A percentile compares a stretch with the other conserved stretches of the same genome.
Evolutionary conservation across 2,888 invertebrate genomes (phyloP).

Genomic region (Caenorhabditis sp.): DNA sequence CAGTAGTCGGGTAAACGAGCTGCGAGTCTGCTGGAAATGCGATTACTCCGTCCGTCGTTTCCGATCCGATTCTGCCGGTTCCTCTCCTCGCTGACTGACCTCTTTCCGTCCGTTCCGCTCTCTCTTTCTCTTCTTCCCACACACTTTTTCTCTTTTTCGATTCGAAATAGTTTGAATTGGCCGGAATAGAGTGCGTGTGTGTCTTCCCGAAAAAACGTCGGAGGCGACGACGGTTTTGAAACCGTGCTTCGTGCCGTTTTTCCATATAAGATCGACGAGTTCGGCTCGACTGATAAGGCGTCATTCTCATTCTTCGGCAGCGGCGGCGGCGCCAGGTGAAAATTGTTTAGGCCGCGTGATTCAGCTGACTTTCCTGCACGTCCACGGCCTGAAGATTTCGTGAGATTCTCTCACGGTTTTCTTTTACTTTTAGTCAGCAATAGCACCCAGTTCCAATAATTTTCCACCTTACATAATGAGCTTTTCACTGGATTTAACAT

Average conservation of each 20-base stretch:
- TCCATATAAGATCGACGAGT: slow-evolving; percentile 37
- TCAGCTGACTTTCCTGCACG: slow-evolving; percentile 22
- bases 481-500: no score
- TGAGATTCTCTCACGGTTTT: background rate
- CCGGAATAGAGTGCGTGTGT: slow-evolving; percentile 27
- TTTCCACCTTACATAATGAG: no score
- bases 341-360: background rate
- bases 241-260: slow-evolving; percentile 33
- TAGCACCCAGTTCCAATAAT: no score
- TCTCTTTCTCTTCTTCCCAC: slow-evolving; percentile 19
- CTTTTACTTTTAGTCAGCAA: slow-evolving; percentile 12
- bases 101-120: slow-evolving; percentile 29
- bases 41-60: slow-evolving; percentile 16
- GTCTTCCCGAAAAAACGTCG: slow-evolving; percentile 7
- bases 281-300: slow-evolving; percentile 17
- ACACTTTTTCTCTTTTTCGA: slow-evolving; percentile 5
- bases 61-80: slow-evolving; percentile 1
- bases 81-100: slow-evolving; percentile 27
- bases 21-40: slow-evolving; percentile 4
- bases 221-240: background rate
- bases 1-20: background rate
- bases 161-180: slow-evolving; percentile 40
- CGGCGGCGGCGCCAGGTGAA: slow-evolving; percentile 6
- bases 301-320: slow-evolving; percentile 28
- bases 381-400: background rate